These are phyloP conservation scores for Parazoanthus swiftii DNA, from an alignment of 92 coral and sea anemone species.

Conservation along the genomic window DNA sequence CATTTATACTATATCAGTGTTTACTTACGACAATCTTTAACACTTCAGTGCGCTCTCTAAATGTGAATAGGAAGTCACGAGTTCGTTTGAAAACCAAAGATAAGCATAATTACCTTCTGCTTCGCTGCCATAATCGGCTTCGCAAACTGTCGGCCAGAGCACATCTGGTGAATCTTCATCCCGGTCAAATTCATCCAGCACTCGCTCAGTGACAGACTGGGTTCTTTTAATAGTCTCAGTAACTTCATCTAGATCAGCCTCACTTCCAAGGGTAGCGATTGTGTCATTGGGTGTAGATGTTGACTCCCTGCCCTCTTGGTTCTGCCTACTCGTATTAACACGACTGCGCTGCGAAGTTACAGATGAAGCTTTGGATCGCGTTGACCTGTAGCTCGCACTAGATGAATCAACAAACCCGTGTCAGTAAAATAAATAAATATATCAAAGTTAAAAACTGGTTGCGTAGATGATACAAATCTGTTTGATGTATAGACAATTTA, in stretches of 20 bases:
- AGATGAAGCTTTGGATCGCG: constrained; percentile 8
- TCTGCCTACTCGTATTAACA: not conserved
- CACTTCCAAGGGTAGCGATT: constrained; percentile 76
- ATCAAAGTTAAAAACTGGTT: not conserved
- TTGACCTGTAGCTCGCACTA: not conserved
- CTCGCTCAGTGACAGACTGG: constrained; percentile 53
- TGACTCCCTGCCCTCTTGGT: constrained; percentile 26
- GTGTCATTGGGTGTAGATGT: constrained; percentile 50
- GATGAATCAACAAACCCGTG: not conserved
- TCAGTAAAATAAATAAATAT: not conserved
- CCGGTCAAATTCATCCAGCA: constrained; percentile 46
- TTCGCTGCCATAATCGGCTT: constrained; percentile 30
- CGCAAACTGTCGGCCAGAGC: constrained; percentile 65
- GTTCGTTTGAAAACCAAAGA: not conserved
- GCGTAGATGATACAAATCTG: too few species aligned
- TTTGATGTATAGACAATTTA: not conserved
- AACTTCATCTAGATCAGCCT: constrained; percentile 66
- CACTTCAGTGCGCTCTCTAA: not conserved
- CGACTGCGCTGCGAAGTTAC: not conserved
- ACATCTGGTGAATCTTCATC: constrained; percentile 62
- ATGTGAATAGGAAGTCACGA: not conserved
- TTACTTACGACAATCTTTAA: not conserved
- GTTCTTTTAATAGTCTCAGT: constrained; percentile 46
- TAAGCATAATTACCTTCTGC: constrained; percentile 26
- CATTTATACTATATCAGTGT: too few species aligned